phyloP scores from a whole-genome alignment of 2,797 vertebrate species.

The Hipposideros larvatus region DNA sequence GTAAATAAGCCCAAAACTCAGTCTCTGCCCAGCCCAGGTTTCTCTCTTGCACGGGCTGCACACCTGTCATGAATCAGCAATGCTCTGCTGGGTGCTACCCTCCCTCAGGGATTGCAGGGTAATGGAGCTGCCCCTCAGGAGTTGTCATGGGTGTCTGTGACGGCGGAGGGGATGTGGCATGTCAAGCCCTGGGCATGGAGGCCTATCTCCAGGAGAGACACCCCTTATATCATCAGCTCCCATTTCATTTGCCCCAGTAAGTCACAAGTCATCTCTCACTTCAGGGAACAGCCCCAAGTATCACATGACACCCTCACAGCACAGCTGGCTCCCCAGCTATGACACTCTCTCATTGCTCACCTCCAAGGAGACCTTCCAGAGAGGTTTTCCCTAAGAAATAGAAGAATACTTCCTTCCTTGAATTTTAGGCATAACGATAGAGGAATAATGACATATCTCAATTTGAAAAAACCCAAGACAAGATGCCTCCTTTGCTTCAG shows the following conservation, averaged over 20 bases:
- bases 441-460: background rate
- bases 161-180: rapidly evolving
- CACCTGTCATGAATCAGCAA: background rate
- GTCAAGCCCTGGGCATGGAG: background rate
- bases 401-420: background rate
- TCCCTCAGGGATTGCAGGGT: background rate
- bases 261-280: background rate
- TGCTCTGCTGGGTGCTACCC: background rate
- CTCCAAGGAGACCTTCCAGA: background rate
- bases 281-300: background rate
- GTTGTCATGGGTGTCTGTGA: background rate
- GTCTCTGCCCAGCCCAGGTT: background rate
- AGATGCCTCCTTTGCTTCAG: background rate
- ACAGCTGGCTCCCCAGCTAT: background rate
- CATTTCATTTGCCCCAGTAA: background rate
- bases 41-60: rapidly evolving
- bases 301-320: background rate
- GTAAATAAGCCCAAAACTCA: background rate
- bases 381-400: background rate
- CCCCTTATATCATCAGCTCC: background rate
- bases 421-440: background rate
- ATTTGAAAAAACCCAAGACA: background rate
- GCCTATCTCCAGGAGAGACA: background rate
- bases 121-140: background rate
- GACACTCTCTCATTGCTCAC: background rate